Evolutionary conservation across 2,113 vertebrate species (phyloP), one percentile per base, ranked within the genome.

Genomic region (Rhipidura dahli): DNA sequence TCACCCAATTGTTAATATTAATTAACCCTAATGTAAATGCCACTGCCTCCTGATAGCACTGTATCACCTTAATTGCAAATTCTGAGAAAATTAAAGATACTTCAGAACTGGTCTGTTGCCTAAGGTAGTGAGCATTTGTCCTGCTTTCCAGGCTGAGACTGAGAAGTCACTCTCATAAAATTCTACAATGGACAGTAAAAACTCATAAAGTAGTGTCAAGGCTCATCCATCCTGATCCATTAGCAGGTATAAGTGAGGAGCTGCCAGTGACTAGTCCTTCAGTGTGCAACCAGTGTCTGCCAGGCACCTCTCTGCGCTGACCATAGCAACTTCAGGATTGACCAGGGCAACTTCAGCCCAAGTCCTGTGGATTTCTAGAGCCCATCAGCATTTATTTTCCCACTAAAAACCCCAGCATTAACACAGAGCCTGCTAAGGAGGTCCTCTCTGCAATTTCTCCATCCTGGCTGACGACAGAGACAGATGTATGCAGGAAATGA

Each of bases 341-440:
- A 63, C 5, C 1, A 24, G 21, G 79, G 45, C 24, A 28, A 65
- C n/a, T 78, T 42, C 24, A 86, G 30, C 24, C 35, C 21, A 53
- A 23, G 20, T 50, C 13, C 18, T 13, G 8, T 10, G 27, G 30
- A 47, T 33, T 85, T 70, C 63, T 57, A 70, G 47, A 89, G 47
- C 5, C 1, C 28, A 69, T 13, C 6, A 72, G 11, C 20, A 28
- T 40, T 44, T 24, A 13, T 65, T 84, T 75, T 45, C 35, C 28
- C 10, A 37, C 2, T 0, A 60, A 8, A 68, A 45, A 64, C 3
- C 7, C 24, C 30, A 59, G 70, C 0, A 0, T n/a, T 65, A 84
- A 33, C 35, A 57, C 7, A 73, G 21, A 89, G 13, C 3, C 18
- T 63, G n/a, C 35, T 59, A 49, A 56, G 47, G 20, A 86, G 16